Conservation (phyloP, 2,888 invertebrate genomes). For the Oxytorus armatus region DNA sequence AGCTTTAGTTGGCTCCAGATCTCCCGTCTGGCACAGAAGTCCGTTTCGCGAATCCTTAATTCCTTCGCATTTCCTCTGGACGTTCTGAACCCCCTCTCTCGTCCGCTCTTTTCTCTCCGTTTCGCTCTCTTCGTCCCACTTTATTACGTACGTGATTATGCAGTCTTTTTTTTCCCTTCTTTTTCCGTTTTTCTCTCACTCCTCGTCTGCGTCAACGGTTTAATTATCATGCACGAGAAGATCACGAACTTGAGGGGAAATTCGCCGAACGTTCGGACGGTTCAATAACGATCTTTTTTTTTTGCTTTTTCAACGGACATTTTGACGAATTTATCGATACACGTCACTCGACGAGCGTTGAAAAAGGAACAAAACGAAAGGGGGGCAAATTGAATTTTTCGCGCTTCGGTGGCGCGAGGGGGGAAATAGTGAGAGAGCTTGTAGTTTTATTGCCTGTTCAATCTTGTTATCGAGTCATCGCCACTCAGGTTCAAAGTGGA, state of each 20-base stretch:
- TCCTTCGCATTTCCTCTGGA: conserved; percentile 47
- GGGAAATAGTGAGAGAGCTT: background rate
- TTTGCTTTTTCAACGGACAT: conserved; percentile 3
- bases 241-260: conserved; percentile 2
- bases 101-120: background rate
- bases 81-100: conserved; percentile 26
- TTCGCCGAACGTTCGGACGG: background rate
- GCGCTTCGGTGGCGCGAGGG: conserved; percentile 9
- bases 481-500: conserved; percentile 28
- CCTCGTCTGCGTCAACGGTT: conserved; percentile 11
- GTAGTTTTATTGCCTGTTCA: conserved; percentile 11
- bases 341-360: background rate
- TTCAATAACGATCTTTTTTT: background rate
- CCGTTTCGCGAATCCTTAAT: conserved; percentile 50
- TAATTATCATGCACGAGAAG: conserved; percentile 38
- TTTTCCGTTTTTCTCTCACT: conserved; percentile 16
- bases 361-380: no score
- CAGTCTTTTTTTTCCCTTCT: background rate
- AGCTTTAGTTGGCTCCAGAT: conserved; percentile 53
- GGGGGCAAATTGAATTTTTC: conserved; percentile 27
- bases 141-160: conserved; percentile 19
- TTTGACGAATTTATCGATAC: conserved; percentile 32
- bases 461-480: conserved; percentile 31
- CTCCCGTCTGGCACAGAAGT: conserved; percentile 48
- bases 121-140: background rate